Evolutionary conservation across 1,140 invertebrate species (phyloP), one percentile per base, ranked within the genome.

Genomic region (Helicoverpa zea): DNA sequence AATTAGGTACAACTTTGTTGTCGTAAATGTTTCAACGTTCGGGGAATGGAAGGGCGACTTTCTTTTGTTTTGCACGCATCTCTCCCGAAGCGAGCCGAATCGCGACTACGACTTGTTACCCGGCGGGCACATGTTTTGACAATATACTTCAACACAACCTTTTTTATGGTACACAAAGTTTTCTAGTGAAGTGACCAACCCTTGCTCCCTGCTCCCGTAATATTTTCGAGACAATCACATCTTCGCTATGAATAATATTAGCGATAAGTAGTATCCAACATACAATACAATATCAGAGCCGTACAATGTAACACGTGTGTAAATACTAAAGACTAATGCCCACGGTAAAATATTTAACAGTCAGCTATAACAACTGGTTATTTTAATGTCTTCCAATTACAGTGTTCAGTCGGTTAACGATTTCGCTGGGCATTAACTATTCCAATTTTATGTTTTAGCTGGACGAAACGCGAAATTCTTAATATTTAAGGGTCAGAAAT

Each of bases 351-450:
- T 84, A 89, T 92, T 94, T 94, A 94, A 94, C 90, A 91, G 90
- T 91, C 89, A 88, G 89, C 87, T 91, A 92, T 92, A 93, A 94
- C 91, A 89, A 88, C 89, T 80, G 85, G 85, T 86, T 87, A 89
- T 90, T 94, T 94, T 94, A 94, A 94, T 91, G 93, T 89, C 90
- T 89, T 88, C 92, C 93, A 94, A 94, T 94, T 94, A 94, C 92
- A 94, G 93, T 87, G 85, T 91, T 91, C 88, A 88, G 84, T 87
- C 85, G 84, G 78, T 94, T 94, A 93, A 94, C 92, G 93, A 94
- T 94, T 92, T 86, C 86, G 86, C 85, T 89, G 88, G 89, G 88
- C 88, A 87, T 91, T 93, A 92, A 94, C 92, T 93, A 94, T 93
- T 90, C 87, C 90, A 89, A 91, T 94, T 93, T 94, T 94, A 94